Evolutionary conservation across 2,888 invertebrate genomes (phyloP).

Genomic region (Marasmarcha lunaedactyla): DNA sequence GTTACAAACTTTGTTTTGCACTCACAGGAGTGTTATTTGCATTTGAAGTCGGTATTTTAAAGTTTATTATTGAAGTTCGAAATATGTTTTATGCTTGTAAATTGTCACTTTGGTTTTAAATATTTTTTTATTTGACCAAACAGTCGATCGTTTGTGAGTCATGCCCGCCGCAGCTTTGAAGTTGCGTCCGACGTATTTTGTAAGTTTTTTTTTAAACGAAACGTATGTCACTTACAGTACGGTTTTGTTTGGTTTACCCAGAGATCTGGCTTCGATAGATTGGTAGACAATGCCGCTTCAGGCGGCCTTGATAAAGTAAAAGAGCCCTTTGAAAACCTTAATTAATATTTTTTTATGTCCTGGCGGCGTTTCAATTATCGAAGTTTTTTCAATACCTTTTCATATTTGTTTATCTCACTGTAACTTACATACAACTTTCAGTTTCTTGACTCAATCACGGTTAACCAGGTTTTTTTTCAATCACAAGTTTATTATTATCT

Average conservation of each 20-base stretch:
- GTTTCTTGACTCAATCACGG: no score
- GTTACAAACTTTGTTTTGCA: slow-evolving; percentile 17
- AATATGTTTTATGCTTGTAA: no score
- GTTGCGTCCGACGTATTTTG: slow-evolving; percentile 27
- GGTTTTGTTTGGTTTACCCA: slow-evolving; percentile 21
- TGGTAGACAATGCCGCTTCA: slow-evolving; percentile 29
- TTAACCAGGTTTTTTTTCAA: no score
- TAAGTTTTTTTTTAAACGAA: slow-evolving; percentile 27
- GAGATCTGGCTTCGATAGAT: slow-evolving; percentile 24
- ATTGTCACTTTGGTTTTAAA: slow-evolving; percentile 5
- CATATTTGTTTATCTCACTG: no score
- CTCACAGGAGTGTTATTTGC: background rate
- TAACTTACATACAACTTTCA: no score
- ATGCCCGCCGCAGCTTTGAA: slow-evolving; percentile 44
- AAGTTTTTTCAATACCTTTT: no score
- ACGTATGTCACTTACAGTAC: slow-evolving; percentile 38
- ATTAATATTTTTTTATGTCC: no score
- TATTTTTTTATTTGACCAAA: slow-evolving; percentile 36
- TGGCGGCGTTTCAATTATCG: no score
- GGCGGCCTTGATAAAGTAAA: background rate
- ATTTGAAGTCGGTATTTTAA: background rate
- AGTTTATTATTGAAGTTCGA: no score
- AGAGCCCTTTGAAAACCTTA: no score
- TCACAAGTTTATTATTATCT: no score
- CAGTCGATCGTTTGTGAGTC: slow-evolving; percentile 52